These are phyloP conservation scores for Eupithecia exiguata DNA, from an alignment of 2,888 invertebrate genomes.

Conservation along the genomic window DNA sequence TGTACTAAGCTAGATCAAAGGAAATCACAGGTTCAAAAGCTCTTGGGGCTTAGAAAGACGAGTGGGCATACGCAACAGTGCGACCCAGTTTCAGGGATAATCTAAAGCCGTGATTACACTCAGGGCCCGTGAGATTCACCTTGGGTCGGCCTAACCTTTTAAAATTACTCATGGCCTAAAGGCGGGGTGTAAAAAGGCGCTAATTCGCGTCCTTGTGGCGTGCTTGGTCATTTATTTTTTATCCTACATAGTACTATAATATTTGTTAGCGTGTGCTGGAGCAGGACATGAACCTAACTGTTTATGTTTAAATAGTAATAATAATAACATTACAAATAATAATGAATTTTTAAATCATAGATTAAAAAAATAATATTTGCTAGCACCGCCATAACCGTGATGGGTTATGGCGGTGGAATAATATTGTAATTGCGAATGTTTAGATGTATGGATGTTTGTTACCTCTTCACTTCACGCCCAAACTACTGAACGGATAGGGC, in stretches of 20 bases:
- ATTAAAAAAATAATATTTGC: too few relatives aligned
- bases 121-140: constrained; percentile 29
- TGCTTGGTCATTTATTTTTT: neutral
- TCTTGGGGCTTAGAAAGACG: constrained; percentile 5
- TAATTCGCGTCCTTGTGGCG: constrained; percentile 8
- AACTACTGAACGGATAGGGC: too few relatives aligned
- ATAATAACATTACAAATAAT: too few relatives aligned
- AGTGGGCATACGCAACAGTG: constrained; percentile 6
- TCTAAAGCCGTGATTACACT: constrained; percentile 13
- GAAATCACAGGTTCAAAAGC: constrained; percentile 8
- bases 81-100: constrained; percentile 13
- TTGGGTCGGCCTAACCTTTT: constrained; percentile 38
- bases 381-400: too few relatives aligned
- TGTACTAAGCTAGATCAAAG: constrained; percentile 11
- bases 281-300: too few relatives aligned
- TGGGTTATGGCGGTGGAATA: too few relatives aligned
- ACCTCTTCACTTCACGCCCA: too few relatives aligned
- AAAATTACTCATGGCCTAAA: constrained; percentile 28
- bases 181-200: constrained; percentile 2
- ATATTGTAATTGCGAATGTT: too few relatives aligned
- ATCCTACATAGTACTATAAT: neutral
- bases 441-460: too few relatives aligned
- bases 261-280: neutral
- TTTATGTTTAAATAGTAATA: too few relatives aligned
- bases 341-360: too few relatives aligned